A percentile compares a stretch with the other conserved stretches of the same genome.
Evolutionary conservation across 2,888 invertebrate species (phyloP).

Genomic region (Arctia plantaginis): DNA sequence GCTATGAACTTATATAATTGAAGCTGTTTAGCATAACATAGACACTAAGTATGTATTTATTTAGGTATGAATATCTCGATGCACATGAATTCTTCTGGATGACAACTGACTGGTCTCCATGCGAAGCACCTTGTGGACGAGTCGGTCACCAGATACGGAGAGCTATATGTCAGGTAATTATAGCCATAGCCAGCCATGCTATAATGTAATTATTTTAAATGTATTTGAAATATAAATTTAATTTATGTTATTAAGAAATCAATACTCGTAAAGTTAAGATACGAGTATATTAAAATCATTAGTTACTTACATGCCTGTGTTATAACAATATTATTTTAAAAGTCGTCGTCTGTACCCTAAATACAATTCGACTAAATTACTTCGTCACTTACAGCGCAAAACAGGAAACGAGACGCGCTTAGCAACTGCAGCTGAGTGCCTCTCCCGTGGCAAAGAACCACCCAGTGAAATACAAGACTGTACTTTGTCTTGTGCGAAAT

Average conservation of each 20-base stretch:
- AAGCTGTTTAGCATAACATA: background rate
- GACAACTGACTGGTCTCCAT: constrained; percentile 94
- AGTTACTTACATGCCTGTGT: background rate
- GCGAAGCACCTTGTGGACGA: constrained; percentile 93
- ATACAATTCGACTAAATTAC: no score
- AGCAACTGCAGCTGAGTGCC: constrained; percentile 77
- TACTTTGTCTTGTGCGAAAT: constrained; percentile 65
- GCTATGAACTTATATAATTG: background rate
- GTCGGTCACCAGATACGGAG: constrained; percentile 90
- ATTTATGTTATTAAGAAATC: no score
- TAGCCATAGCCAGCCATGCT: no score
- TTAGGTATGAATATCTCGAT: constrained; percentile 58
- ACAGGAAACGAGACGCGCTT: constrained; percentile 81
- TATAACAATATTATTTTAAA: no score
- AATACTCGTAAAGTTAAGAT: background rate
- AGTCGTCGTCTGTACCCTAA: background rate
- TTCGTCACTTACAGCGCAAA: constrained; percentile 74
- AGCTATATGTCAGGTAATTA: constrained; percentile 89
- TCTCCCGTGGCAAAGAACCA: constrained; percentile 65
- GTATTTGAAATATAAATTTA: background rate
- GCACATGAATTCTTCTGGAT: constrained; percentile 90
- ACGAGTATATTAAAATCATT: background rate
- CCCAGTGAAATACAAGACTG: constrained; percentile 73
- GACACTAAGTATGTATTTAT: background rate
- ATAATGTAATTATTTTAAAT: background rate